Conservation (phyloP, 1,140 invertebrate genomes). For the Acromyrmex heyeri region DNA sequence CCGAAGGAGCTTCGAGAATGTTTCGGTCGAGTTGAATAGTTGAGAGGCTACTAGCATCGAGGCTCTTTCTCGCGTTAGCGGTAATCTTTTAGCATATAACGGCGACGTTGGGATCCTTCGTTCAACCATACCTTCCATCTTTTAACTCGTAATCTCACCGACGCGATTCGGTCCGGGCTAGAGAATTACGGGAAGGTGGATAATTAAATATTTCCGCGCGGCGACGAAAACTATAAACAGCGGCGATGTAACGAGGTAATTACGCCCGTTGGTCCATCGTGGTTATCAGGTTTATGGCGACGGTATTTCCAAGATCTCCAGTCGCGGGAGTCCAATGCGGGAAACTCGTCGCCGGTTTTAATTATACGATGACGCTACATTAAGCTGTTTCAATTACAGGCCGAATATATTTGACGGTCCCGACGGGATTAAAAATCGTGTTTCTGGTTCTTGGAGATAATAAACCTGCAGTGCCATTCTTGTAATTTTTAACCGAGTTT, state of each 20-base stretch:
- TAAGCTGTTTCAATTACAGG: slow-evolving; percentile 30
- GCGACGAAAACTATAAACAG: slow-evolving; percentile 70
- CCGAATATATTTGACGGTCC: slow-evolving; percentile 3
- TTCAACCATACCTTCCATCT: neutral
- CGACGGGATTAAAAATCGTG: slow-evolving; percentile 1
- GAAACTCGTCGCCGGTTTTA: slow-evolving; percentile 47
- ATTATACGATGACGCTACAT: slow-evolving; percentile 35
- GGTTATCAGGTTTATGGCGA: slow-evolving; percentile 46
- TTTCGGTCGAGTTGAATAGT: neutral
- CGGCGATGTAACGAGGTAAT: slow-evolving; percentile 63
- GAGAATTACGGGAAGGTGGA: slow-evolving; percentile 32
- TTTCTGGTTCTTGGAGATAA: neutral
- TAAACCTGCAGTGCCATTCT: neutral
- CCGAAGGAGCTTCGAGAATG: slow-evolving; percentile 3
- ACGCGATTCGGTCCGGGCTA: neutral
- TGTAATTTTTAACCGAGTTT: neutral
- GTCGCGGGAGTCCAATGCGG: neutral
- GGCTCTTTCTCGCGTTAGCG: neutral
- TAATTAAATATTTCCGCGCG: slow-evolving; percentile 79
- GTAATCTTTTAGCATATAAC: slow-evolving; percentile 12
- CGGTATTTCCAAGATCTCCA: slow-evolving; percentile 37
- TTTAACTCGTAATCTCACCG: neutral
- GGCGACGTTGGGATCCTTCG: neutral
- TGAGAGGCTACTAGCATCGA: neutral
- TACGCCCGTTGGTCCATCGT: slow-evolving; percentile 50